Base-by-base conservation (phyloP, 2,888 invertebrate genomes). In the Andricus curvator region DNA sequence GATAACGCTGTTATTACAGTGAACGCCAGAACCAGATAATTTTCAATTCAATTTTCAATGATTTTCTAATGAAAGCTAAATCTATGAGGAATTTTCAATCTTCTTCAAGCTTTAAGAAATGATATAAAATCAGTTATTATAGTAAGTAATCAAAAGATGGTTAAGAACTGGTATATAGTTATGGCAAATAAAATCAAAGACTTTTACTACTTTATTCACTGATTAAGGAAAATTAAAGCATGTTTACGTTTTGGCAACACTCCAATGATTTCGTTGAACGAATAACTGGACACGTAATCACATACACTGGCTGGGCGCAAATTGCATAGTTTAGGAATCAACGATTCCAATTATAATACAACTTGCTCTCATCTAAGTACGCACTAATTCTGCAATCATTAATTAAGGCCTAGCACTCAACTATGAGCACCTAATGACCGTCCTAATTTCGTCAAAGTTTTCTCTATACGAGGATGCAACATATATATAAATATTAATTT, bases 211-310 rank as follows among this genome's bases (percentile, higher is more conserved):
- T 56, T 81, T 83, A 84, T 82, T 82, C 70, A 22, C 74, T 74
- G 83, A 77, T 83, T 83, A 80, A 80, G 77, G 64, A 79, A 48
- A 70, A 70, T 15, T 78, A 77, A 81, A 78, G 78, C 37, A 76
- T 13, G 64, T 76, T 67, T 78, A 66, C 70, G 68, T 78, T 84
- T 83, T 87, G 86, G 86, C 86, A 82, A 67, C 2, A 44, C n/a
- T 82, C 85, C 85, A 87, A 81, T 78, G 81, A 83, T 76, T 74
- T 78, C 56, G 48, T 80, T 68, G 51, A 78, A 74, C 74, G 56
- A 84, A 78, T 83, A 84, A 85, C 82, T 37, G 83, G 78, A 85
- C 80, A 77, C 74, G 80, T 80, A 81, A 84, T 80, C 80, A 79
- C 78, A 56, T 1, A 20, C 33, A 56, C 51, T 56, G 74, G 56